Base-by-base conservation (phyloP, 1,140 invertebrate species). In the Cyphomyrmex costatus region DNA sequence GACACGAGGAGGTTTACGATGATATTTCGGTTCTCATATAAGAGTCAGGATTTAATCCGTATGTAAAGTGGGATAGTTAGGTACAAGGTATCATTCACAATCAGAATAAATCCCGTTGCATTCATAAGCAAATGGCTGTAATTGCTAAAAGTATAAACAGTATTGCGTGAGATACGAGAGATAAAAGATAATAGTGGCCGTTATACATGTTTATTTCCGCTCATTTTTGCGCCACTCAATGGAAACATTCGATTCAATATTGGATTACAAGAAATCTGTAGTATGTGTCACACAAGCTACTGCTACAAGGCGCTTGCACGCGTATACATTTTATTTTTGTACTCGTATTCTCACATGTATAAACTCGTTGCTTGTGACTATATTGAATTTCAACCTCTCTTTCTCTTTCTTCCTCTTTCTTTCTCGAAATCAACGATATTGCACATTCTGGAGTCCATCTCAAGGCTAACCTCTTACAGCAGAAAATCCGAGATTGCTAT, bases 361-460 rank as follows among this genome's bases (percentile, higher is more conserved):
- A 83, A 65, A 46, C 53, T 83, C 36, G 33, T 83, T 83, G 36
- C 68, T 60, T 27, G 79, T 24, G 36, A 73, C 49, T 83, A 83
- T 83, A 74, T 83, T 83, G 79, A 83, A 83, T 83, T 83, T 83
- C 53, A 73, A 49, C n/a, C 8, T 66, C n/a, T 66, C 30, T 66
- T 10, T 66, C n/a, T 21, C 36, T 46, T 2, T 56, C 36, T 68
- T 21, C 16, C 65, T 68, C 8, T 30, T 2, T 33, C 12, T 42
- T 63, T 56, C 33, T 70, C 33, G 36, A 66, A 82, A 82, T 82
- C 79, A 73, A 56, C 79, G 53, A 56, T 36, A 74, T 61, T 60
- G 71, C 53, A 49, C 79, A 83, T 83, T 83, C 68, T 83, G 73
- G 53, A 83, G 42, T 16, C 56, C 53, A 74, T 61, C 36, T n/a